Percentiles rank a stretch among this genome's conserved stretches.
Evolutionary conservation across 2,113 vertebrate genomes (phyloP).

Genomic region (Colinus virginianus): DNA sequence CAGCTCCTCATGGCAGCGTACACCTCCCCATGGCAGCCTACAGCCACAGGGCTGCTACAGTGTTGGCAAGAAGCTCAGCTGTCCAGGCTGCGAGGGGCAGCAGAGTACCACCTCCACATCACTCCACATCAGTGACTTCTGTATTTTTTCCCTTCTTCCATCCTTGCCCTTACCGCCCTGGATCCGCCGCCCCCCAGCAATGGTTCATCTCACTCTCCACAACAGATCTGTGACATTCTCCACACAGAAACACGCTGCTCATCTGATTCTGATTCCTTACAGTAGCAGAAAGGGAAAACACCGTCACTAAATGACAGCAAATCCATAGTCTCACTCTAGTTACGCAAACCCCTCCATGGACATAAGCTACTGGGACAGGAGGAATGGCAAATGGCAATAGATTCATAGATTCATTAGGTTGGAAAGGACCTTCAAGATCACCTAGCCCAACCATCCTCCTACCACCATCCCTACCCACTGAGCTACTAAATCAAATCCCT

Average conservation of each 20-base stretch:
- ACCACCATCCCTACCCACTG: too few relatives aligned
- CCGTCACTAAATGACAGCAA: fast-evolving
- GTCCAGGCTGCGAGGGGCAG: too few relatives aligned
- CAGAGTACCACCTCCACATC: not conserved
- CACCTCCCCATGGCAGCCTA: too few relatives aligned
- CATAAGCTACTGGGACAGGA: not conserved
- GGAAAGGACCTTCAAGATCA: too few relatives aligned
- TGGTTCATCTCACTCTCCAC: not conserved
- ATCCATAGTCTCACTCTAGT: not conserved
- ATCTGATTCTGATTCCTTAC: too few relatives aligned
- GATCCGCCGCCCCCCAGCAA: fast-evolving
- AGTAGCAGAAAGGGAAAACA: not conserved
- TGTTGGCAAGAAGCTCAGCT: not conserved
- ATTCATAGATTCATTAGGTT: too few relatives aligned
- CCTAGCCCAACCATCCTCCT: too few relatives aligned
- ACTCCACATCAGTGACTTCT: not conserved
- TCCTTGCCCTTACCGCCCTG: not conserved
- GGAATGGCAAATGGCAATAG: not conserved
- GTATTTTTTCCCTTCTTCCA: not conserved
- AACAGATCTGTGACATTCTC: not conserved
- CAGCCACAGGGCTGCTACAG: not conserved
- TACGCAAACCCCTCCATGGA: fast-evolving
- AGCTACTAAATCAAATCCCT: too few relatives aligned
- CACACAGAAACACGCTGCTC: fast-evolving
- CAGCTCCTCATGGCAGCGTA: too few relatives aligned